Evolutionary conservation across 2,888 invertebrate genomes (phyloP).

Genomic region (Sphaerophoria taeniata): DNA sequence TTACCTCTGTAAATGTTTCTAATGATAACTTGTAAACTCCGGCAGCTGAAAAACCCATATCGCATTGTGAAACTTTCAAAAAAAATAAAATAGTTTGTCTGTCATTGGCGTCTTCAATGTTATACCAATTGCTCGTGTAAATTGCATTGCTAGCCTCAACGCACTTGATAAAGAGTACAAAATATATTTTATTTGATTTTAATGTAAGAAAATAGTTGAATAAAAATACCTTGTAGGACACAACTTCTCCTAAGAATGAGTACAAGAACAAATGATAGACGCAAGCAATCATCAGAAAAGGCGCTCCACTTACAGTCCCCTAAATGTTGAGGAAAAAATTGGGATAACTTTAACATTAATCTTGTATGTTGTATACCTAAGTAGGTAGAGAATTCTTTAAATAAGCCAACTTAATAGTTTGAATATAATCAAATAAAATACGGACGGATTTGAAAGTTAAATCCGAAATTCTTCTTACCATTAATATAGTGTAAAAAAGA

Average conservation of each 20-base stretch:
- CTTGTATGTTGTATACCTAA: too few species aligned
- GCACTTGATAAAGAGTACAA: slow-evolving; percentile 15
- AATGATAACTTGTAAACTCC: slow-evolving; percentile 46
- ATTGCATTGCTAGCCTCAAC: slow-evolving; percentile 32
- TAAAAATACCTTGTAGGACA: slow-evolving; percentile 41
- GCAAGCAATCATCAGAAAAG: slow-evolving; percentile 19
- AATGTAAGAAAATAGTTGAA: background rate
- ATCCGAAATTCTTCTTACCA: slow-evolving; percentile 50
- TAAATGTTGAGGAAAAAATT: too few species aligned
- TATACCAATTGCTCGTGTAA: slow-evolving; percentile 49
- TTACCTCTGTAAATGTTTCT: slow-evolving; percentile 52
- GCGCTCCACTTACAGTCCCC: slow-evolving; percentile 34
- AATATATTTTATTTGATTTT: background rate
- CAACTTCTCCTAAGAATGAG: slow-evolving; percentile 50
- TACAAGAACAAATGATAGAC: slow-evolving; percentile 43
- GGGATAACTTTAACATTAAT: too few species aligned
- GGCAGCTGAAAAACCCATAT: slow-evolving; percentile 46
- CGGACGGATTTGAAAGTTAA: too few species aligned
- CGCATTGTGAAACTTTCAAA: slow-evolving; percentile 27
- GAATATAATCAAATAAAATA: too few species aligned
- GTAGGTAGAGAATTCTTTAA: too few species aligned
- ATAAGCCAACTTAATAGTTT: too few species aligned
- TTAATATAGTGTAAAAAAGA: slow-evolving; percentile 19
- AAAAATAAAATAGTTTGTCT: slow-evolving; percentile 29
- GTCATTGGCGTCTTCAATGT: slow-evolving; percentile 23